Evolutionary conservation across 1,140 invertebrate species (phyloP), one percentile per base, ranked within the genome.

Genomic region (Potamilus streckersoni): DNA sequence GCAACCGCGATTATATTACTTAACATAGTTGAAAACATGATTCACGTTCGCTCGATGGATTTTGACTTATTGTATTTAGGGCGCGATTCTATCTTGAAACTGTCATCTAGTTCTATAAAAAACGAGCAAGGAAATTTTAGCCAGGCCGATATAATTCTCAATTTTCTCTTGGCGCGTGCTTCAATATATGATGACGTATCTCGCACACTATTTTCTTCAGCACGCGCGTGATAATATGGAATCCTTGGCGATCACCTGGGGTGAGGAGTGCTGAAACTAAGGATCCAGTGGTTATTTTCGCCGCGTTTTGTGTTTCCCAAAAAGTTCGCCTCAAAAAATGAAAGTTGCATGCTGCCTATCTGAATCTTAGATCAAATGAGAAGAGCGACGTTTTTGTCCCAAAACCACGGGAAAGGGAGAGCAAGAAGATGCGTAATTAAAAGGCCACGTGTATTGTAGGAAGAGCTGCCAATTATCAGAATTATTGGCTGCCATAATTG

Each of bases 21-120:
- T 31, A 27, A 38, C 16, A 38, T 67, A 49, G 23, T 58, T 15
- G 49, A 56, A 19, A 60, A 55, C 38, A 57, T 27, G 55, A 27
- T 58, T 49, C 65, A 77, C 73, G 31, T 68, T 62, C 65, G 63
- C 49, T 69, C 75, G 69, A 58, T 71, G 16, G 61, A 49, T 72
- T 77, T 77, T 77, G 75, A 77, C 75, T 77, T 77, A 77, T 77
- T 77, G 57, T 59, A 38, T 61, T 77, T 65, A 38, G 55, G 64
- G 60, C 23, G 59, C 60, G 70, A 77, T 77, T 67, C 20, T 49
- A 77, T 73, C 69, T 38, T 59, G 17, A 62, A 19, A 38, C 27
- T 77, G 75, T 77, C 75, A 73, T 38, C 20, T 59, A 60, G 60
- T 66, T 67, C 8, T 65, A 68, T 77, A 66, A 77, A 72, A 72